phyloP scores from a whole-genome alignment of 2,113 vertebrate species.

The Ornithorhynchus anatinus region DNA sequence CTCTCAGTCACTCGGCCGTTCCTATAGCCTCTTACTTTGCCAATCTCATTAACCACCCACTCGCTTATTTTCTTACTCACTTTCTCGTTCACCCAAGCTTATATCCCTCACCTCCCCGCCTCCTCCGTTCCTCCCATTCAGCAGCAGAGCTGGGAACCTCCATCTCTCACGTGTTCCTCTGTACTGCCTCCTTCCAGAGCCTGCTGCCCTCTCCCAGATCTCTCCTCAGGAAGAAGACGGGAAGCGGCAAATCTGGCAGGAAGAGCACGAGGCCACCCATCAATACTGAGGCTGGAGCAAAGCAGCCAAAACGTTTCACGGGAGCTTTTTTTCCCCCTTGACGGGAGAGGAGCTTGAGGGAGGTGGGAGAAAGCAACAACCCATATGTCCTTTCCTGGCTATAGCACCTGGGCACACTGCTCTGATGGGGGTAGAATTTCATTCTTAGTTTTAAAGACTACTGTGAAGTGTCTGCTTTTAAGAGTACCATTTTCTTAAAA shows the following conservation, averaged over 20 bases:
- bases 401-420: no score
- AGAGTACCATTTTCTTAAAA: no score
- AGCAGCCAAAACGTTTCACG: no score
- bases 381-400: no score
- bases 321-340: no score
- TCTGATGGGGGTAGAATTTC: no score
- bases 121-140: conserved; percentile 4
- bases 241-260: background rate
- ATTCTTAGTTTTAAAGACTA: no score
- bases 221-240: background rate
- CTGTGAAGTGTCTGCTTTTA: no score
- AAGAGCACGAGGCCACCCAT: background rate
- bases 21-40: conserved; percentile 40
- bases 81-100: conserved; percentile 35
- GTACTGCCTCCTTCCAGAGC: background rate
- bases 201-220: background rate
- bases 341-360: no score
- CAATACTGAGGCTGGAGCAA: no score
- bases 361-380: no score
- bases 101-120: conserved; percentile 34
- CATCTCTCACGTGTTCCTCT: background rate
- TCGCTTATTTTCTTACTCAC: conserved; percentile 46
- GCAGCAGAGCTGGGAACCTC: background rate
- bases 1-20: conserved; percentile 37
- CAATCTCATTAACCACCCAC: conserved; percentile 46